These are phyloP conservation scores for Okamejei kenojei DNA, from an alignment of 2,797 vertebrate species.

Conservation along the genomic window DNA sequence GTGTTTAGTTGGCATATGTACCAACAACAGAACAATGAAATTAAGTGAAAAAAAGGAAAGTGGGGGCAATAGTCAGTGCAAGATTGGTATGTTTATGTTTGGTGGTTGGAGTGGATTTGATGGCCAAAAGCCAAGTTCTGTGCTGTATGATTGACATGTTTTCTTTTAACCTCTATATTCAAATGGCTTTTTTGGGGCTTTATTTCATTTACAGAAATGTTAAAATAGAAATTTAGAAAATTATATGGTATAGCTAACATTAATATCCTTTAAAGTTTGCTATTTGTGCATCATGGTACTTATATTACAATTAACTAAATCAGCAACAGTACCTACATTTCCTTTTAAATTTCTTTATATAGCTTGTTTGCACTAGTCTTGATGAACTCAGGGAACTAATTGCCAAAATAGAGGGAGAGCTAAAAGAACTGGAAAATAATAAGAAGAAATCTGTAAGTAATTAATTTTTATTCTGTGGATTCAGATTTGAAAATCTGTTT, in stretches of 20 bases:
- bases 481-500: not conserved
- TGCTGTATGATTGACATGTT: not conserved
- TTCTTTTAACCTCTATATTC: slow-evolving; percentile 5
- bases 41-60: no score
- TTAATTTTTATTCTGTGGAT: slow-evolving; percentile 1
- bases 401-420: slow-evolving; percentile 88
- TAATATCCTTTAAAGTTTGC: not conserved
- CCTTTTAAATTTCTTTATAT: slow-evolving; percentile 46
- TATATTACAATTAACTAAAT: not conserved
- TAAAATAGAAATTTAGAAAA: not conserved
- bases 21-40: no score
- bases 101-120: no score
- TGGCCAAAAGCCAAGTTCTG: no score
- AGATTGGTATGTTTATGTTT: no score
- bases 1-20: no score
- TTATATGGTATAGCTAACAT: no score
- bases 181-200: not conserved
- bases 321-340: not conserved
- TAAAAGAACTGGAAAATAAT: slow-evolving; percentile 83
- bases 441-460: slow-evolving; percentile 92
- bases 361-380: slow-evolving; percentile 95
- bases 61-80: no score
- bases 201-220: not conserved
- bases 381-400: slow-evolving; percentile 90
- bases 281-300: not conserved